Evolutionary conservation across 2,888 invertebrate species (phyloP).

Genomic region (Drosophila paracracens): DNA sequence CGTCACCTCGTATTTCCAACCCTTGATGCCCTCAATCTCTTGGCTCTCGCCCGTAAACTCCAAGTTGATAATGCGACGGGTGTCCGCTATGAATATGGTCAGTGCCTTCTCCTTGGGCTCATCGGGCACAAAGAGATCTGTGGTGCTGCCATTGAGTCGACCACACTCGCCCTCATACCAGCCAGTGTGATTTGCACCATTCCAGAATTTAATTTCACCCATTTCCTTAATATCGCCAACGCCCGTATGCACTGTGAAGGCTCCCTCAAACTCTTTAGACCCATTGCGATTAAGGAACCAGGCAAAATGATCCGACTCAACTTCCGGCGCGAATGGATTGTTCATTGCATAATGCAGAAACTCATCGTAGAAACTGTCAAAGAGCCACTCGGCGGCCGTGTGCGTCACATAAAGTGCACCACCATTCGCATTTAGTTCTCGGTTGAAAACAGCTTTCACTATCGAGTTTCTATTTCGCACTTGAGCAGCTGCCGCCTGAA

Average conservation of each 20-base stretch:
- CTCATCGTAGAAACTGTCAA: slow-evolving; percentile 92
- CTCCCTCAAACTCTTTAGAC: slow-evolving; percentile 90
- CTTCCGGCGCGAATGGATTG: slow-evolving; percentile 57
- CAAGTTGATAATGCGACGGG: slow-evolving; percentile 89
- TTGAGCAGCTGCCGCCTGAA: slow-evolving; percentile 69
- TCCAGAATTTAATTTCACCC: slow-evolving; percentile 90
- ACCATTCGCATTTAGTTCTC: slow-evolving; percentile 86
- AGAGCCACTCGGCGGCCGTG: slow-evolving; percentile 89
- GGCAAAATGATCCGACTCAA: slow-evolving; percentile 89
- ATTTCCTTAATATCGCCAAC: slow-evolving; percentile 87
- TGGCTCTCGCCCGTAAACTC: slow-evolving; percentile 68
- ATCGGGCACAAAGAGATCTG: slow-evolving; percentile 92
- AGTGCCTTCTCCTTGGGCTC: slow-evolving; percentile 86
- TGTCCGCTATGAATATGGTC: slow-evolving; percentile 90
- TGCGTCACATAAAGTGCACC: slow-evolving; percentile 87
- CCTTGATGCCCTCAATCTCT: slow-evolving; percentile 74
- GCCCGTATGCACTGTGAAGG: slow-evolving; percentile 91
- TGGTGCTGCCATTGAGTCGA: slow-evolving; percentile 89
- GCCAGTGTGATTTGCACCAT: slow-evolving; percentile 86
- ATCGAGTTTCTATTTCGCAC: slow-evolving; percentile 52
- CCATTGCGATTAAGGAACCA: slow-evolving; percentile 93
- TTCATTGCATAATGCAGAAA: slow-evolving; percentile 87
- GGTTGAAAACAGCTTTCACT: slow-evolving; percentile 86
- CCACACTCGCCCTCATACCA: slow-evolving; percentile 89
- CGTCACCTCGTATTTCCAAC: slow-evolving; percentile 86